Conservation (phyloP, 2,113 vertebrate species). For the Shinisaurus crocodilurus region DNA sequence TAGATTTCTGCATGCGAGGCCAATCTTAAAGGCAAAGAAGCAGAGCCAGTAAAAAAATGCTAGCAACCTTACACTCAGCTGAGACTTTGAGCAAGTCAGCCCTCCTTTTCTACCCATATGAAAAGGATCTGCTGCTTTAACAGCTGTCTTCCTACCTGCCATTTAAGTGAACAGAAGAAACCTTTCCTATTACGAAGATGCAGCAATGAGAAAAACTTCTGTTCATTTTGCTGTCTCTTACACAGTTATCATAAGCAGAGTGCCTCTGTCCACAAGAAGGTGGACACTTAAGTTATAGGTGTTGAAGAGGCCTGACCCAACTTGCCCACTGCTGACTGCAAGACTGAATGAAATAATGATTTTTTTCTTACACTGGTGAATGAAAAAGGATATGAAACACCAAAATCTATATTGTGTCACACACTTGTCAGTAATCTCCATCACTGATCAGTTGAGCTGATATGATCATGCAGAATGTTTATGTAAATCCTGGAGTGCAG, state of each 20-base stretch:
- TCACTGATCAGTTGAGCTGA: too few relatives aligned
- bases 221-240: not conserved
- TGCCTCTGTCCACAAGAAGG: not conserved
- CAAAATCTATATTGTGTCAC: not conserved
- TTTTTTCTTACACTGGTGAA: not conserved
- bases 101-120: not conserved
- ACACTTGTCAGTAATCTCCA: not conserved
- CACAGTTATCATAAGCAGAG: not conserved
- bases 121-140: not conserved
- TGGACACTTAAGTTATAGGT: not conserved
- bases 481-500: not conserved
- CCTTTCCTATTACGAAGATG: not conserved
- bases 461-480: not conserved
- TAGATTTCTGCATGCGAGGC: not conserved
- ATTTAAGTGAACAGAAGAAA: not conserved
- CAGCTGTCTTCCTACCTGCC: not conserved
- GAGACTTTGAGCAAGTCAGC: not conserved
- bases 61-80: not conserved
- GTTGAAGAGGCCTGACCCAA: too few relatives aligned
- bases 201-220: not conserved
- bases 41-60: not conserved
- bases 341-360: not conserved
- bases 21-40: not conserved
- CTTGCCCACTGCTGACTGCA: too few relatives aligned
- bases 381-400: too few relatives aligned